Conservation (phyloP, 2,888 invertebrate genomes). For the Ferrisia virgata region DNA sequence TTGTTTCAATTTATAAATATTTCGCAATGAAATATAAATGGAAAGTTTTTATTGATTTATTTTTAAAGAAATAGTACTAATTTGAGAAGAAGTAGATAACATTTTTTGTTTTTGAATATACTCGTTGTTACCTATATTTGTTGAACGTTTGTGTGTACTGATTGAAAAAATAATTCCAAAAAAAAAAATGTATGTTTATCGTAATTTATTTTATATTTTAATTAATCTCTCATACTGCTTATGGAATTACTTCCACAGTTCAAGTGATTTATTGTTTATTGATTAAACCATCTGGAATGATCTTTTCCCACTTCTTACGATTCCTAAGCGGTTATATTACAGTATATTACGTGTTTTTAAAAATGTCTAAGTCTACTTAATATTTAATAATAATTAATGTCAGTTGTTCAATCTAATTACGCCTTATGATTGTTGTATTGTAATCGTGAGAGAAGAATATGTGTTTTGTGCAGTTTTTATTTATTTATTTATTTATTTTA, state of each 20-base stretch:
- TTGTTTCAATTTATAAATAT: not conserved
- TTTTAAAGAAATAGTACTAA: not conserved
- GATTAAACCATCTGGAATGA: not conserved
- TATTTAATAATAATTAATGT: not conserved
- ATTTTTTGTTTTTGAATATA: not conserved
- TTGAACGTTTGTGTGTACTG: conserved; percentile 6
- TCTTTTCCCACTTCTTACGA: not conserved
- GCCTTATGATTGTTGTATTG: not conserved
- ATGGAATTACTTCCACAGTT: not conserved
- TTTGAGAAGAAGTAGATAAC: not conserved
- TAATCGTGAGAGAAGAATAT: not conserved
- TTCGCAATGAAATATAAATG: not conserved
- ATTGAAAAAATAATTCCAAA: conserved; percentile 18
- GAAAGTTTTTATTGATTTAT: not conserved
- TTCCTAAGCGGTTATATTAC: not conserved
- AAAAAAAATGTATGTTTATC: not conserved
- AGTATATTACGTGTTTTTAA: not conserved
- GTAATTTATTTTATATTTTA: not conserved
- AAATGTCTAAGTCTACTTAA: conserved; percentile 25
- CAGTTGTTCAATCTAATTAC: not conserved
- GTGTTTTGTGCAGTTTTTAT: conserved; percentile 18
- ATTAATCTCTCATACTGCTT: not conserved
- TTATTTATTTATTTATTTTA: not conserved
- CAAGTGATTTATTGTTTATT: not conserved
- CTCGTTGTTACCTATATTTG: not conserved